These are phyloP conservation scores for Xiphophorus birchmanni DNA, from an alignment of 2,797 vertebrate species.

Conservation along the genomic window DNA sequence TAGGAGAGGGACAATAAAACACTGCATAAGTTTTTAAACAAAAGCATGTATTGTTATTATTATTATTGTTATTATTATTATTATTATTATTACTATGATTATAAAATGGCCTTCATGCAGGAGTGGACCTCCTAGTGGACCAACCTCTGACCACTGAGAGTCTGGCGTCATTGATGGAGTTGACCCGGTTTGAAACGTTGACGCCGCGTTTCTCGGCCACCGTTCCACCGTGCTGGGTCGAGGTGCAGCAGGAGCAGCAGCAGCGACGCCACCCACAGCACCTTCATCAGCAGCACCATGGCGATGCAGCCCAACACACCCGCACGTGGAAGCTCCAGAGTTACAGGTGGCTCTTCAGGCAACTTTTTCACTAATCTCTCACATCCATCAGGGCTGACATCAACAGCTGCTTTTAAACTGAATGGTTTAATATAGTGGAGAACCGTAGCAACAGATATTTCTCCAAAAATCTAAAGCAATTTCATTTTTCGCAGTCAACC, in stretches of 20 bases:
- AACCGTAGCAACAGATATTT: neutral
- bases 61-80: neutral
- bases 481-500: neutral
- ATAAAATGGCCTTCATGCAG: conserved; percentile 62
- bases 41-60: neutral
- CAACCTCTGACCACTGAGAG: conserved; percentile 90
- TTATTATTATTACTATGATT: neutral
- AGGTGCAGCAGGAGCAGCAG: conserved; percentile 98
- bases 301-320: conserved; percentile 97
- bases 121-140: conserved; percentile 96
- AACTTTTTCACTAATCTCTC: neutral
- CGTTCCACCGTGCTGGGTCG: conserved; percentile 97
- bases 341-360: conserved; percentile 82
- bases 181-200: conserved; percentile 97
- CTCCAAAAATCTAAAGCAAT: neutral
- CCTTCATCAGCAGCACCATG: conserved; percentile 97
- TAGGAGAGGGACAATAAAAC: conserved; percentile 44
- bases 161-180: conserved; percentile 94
- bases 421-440: neutral
- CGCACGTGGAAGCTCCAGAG: conserved; percentile 98
- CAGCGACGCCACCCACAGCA: conserved; percentile 96
- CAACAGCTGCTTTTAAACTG: neutral
- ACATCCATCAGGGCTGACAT: neutral
- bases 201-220: conserved; percentile 97
- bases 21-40: accelerated